phyloP scores from a whole-genome alignment of 2,888 invertebrate genomes.

The Eupithecia inturbata region DNA sequence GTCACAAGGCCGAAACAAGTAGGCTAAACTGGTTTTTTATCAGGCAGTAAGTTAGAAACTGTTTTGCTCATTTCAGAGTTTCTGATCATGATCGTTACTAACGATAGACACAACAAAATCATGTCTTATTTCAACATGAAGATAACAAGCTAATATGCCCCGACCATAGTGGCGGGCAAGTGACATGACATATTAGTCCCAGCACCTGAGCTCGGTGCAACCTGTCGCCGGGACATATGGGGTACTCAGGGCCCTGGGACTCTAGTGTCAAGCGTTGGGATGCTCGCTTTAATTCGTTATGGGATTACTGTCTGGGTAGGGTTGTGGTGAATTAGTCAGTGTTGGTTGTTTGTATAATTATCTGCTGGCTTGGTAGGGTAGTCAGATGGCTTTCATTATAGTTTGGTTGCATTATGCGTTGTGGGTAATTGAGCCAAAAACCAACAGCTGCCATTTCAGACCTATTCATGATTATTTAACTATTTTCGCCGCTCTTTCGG shows the following conservation, averaged over 20 bases:
- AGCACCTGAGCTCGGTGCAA: constrained; percentile 60
- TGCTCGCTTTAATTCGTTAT: constrained; percentile 50
- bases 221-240: constrained; percentile 58
- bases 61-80: no score
- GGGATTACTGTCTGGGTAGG: constrained; percentile 35
- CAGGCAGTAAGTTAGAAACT: no score
- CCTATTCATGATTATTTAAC: no score
- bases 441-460: neutral
- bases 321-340: constrained; percentile 24
- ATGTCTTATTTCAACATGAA: neutral
- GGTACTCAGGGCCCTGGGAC: constrained; percentile 44
- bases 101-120: neutral
- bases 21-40: no score
- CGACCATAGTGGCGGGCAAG: constrained; percentile 48
- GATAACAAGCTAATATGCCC: constrained; percentile 14
- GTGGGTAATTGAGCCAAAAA: neutral
- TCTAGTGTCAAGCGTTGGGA: constrained; percentile 38
- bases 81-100: neutral
- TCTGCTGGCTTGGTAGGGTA: neutral
- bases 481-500: neutral
- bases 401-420: neutral
- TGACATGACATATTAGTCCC: constrained; percentile 67
- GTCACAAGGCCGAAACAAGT: no score
- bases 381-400: constrained; percentile 1
- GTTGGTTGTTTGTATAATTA: neutral